A percentile compares a stretch with the other conserved stretches of the same genome.
Evolutionary conservation across 1,140 invertebrate species (phyloP).

Genomic region (Drosophila littoralis): DNA sequence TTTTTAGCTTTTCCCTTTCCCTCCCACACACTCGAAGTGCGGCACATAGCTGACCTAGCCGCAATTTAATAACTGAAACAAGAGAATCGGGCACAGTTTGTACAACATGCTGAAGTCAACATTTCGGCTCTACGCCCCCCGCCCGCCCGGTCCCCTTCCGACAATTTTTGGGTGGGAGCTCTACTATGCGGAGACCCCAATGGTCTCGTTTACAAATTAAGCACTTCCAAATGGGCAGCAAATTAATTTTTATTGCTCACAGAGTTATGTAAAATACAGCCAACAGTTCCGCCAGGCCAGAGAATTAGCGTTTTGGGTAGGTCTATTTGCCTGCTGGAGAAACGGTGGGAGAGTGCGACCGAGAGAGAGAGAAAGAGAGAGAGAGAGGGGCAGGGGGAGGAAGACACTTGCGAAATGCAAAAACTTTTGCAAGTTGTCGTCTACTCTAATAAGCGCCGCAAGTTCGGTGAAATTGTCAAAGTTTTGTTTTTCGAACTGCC

Average conservation of each 20-base stretch:
- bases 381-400: background rate
- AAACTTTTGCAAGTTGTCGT: conserved; percentile 58
- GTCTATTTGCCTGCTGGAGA: background rate
- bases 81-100: conserved; percentile 41
- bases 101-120: conserved; percentile 56
- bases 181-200: conserved; percentile 58
- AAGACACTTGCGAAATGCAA: conserved; percentile 53
- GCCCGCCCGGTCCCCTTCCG: background rate
- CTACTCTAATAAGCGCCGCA: conserved; percentile 39
- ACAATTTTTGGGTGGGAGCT: conserved; percentile 46
- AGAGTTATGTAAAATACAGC: conserved; percentile 79
- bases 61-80: conserved; percentile 9
- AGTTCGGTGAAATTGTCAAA: conserved; percentile 73
- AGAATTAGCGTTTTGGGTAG: conserved; percentile 11
- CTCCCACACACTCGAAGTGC: background rate
- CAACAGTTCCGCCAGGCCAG: conserved; percentile 31
- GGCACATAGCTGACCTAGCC: conserved; percentile 3
- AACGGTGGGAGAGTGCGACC: background rate
- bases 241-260: conserved; percentile 80
- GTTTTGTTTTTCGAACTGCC: conserved; percentile 49
- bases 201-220: conserved; percentile 82
- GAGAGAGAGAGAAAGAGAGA: background rate
- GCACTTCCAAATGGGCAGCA: conserved; percentile 80
- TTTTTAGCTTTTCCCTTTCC: background rate
- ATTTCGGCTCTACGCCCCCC: conserved; percentile 7